These are phyloP conservation scores for Ianthella basta DNA, from an alignment of 37 sponge, comb jelly and placozoan species.

Conservation along the genomic window DNA sequence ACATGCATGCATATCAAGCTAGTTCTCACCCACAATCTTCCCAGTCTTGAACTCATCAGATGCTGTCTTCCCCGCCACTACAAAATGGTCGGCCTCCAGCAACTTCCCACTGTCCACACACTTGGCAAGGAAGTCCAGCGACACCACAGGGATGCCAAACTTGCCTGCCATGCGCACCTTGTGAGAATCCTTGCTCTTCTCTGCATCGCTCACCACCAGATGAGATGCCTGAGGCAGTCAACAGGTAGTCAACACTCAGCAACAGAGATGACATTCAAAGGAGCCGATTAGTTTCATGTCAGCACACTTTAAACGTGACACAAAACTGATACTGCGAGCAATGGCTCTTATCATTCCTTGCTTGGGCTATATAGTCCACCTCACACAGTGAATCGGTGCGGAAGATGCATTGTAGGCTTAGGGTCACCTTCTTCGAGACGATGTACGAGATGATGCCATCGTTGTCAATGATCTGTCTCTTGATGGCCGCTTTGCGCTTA, in stretches of 20 bases:
- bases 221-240: conserved; percentile 60
- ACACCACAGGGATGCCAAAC: conserved; percentile 88
- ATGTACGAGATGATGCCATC: conserved; percentile 93
- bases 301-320: too few relatives aligned
- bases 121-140: conserved; percentile 66
- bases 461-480: conserved; percentile 72
- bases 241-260: not conserved
- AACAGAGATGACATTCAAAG: not conserved
- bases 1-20: not conserved
- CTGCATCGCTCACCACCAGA: conserved; percentile 83
- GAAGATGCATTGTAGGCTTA: too few relatives aligned
- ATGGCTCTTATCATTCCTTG: too few relatives aligned
- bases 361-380: too few relatives aligned
- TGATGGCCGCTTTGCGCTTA: conserved; percentile 76
- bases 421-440: conserved; percentile 85
- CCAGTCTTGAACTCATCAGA: conserved; percentile 79
- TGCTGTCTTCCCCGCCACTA: conserved; percentile 83
- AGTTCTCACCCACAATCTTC: conserved; percentile 83
- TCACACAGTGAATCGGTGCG: too few relatives aligned
- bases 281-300: too few relatives aligned
- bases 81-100: conserved; percentile 75
- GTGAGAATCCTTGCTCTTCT: conserved; percentile 85
- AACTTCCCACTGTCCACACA: conserved; percentile 70
- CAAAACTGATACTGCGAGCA: too few relatives aligned
- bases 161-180: conserved; percentile 90